Conservation (phyloP, 2,797 vertebrate species). For the Botia almorhae region DNA sequence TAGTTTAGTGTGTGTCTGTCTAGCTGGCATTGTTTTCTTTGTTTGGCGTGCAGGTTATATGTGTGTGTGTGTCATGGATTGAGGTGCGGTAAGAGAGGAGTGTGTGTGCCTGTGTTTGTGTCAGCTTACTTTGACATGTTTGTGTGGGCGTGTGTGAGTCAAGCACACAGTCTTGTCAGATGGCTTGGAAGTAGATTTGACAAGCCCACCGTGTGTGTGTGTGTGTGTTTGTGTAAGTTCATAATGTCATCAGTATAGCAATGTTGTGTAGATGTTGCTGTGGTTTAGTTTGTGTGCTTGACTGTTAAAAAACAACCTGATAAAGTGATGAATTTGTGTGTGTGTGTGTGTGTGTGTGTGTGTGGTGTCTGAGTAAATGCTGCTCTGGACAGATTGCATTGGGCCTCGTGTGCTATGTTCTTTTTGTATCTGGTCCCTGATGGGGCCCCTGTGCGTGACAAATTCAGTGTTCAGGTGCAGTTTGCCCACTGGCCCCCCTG, state of each 20-base stretch:
- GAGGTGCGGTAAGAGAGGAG: not conserved
- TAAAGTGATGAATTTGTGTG: slow-evolving; percentile 1
- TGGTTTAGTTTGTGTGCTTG: not conserved
- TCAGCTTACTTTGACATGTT: slow-evolving; percentile 37
- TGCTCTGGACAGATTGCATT: slow-evolving; percentile 73
- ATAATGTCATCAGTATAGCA: slow-evolving; percentile 20
- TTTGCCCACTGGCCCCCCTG: slow-evolving; percentile 66
- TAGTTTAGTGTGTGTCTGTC: slow-evolving; percentile 8
- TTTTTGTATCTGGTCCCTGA: slow-evolving; percentile 71
- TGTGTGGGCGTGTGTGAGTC: slow-evolving; percentile 41
- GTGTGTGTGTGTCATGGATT: not conserved
- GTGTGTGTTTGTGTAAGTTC: not conserved
- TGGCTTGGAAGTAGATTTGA: slow-evolving; percentile 19
- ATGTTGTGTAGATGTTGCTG: not conserved
- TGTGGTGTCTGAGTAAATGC: slow-evolving; percentile 36
- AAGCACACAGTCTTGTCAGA: slow-evolving; percentile 32
- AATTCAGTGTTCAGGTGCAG: slow-evolving; percentile 71
- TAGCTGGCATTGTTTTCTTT: not conserved
- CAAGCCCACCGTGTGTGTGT: slow-evolving; percentile 11
- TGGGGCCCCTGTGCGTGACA: slow-evolving; percentile 74
- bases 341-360: slow-evolving; percentile 11
- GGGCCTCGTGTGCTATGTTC: slow-evolving; percentile 70
- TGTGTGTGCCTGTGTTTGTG: slow-evolving; percentile 7
- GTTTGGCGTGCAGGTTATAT: not conserved
- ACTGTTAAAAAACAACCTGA: not conserved